Percentiles rank a stretch among this genome's conserved stretches.
Evolutionary conservation across 1,140 invertebrate species (phyloP).

Genomic region (Sarcophaga bullata): DNA sequence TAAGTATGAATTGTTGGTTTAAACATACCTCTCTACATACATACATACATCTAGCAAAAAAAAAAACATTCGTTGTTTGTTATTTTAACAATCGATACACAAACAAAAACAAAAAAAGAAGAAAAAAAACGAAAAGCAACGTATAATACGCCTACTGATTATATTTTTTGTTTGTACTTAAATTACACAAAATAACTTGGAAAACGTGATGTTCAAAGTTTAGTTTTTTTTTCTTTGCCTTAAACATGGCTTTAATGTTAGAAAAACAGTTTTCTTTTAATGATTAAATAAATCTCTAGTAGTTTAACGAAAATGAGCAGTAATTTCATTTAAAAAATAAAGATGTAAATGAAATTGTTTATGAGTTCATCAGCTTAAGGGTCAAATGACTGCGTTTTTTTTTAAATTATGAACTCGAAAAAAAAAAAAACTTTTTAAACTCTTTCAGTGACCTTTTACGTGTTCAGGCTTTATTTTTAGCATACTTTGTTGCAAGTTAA

Average conservation of each 20-base stretch:
- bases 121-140: no score
- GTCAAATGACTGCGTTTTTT: neutral
- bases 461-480: neutral
- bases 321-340: neutral
- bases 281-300: neutral
- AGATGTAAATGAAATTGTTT: slow-evolving; percentile 3
- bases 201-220: slow-evolving; percentile 25
- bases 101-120: no score
- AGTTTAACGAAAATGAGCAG: neutral
- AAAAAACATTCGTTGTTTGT: slow-evolving; percentile 13
- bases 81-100: neutral
- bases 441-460: neutral
- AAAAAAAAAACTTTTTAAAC: neutral
- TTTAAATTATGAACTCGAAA: neutral
- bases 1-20: slow-evolving; percentile 12
- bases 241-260: neutral
- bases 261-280: neutral
- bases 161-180: slow-evolving; percentile 14
- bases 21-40: no score
- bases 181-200: slow-evolving; percentile 31
- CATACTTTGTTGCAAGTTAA: no score
- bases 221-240: neutral
- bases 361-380: neutral
- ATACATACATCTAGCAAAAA: neutral
- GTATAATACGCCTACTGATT: slow-evolving; percentile 27